phyloP scores from a whole-genome alignment of 2,113 vertebrate genomes.

The Notiomystis cincta region DNA sequence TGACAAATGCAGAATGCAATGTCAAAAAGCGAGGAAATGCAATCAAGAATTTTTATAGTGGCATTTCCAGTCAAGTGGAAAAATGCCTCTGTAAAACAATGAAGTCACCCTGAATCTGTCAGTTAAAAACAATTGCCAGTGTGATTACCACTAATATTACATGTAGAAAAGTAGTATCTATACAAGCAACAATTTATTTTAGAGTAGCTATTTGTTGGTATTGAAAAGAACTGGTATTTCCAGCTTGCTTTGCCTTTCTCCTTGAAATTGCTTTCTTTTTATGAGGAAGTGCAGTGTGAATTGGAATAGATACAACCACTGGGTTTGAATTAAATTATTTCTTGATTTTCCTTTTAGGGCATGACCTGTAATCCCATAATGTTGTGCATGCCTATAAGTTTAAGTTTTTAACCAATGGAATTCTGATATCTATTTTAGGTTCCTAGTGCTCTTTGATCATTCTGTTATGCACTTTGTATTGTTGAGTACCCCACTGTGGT shows the following conservation, averaged over 20 bases:
- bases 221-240: neutral
- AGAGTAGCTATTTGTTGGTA: neutral
- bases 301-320: neutral
- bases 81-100: constrained; percentile 32
- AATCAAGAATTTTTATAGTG: constrained; percentile 51
- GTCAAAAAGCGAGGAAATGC: constrained; percentile 46
- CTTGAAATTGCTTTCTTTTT: neutral
- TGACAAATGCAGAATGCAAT: constrained; percentile 30
- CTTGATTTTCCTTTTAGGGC: neutral
- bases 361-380: constrained; percentile 1
- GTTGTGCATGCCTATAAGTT: neutral
- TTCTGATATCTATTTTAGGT: neutral
- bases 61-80: constrained; percentile 45
- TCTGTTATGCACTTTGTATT: neutral
- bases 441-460: neutral
- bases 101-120: constrained; percentile 1
- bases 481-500: neutral
- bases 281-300: neutral
- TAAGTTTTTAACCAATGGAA: neutral
- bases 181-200: neutral
- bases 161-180: neutral
- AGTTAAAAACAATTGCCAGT: constrained; percentile 15
- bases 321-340: neutral
- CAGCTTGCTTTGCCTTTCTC: neutral
- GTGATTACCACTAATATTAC: neutral